A percentile compares a stretch with the other conserved stretches of the same genome.
These are phyloP conservation scores for Ageneiosus marmoratus DNA, from an alignment of 2,113 vertebrate genomes.

Conservation along the genomic window DNA sequence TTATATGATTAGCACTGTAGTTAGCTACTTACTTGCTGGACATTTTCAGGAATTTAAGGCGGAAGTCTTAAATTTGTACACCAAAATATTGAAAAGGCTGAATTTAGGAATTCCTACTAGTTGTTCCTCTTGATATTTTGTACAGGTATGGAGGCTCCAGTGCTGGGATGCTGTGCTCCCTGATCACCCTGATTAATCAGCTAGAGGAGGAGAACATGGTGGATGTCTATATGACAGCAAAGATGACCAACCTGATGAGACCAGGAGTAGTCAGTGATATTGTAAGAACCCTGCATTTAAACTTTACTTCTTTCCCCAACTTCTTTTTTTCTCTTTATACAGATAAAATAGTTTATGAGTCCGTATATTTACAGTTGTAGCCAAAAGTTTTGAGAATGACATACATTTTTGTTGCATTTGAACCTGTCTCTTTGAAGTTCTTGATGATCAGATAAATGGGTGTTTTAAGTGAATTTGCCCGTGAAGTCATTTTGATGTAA, in stretches of 20 bases:
- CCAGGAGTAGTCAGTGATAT: constrained; percentile 87
- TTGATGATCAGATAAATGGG: no score
- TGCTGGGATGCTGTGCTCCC: constrained; percentile 91
- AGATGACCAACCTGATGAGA: constrained; percentile 91
- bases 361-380: no score
- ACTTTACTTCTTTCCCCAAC: background rate
- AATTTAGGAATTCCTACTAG: background rate
- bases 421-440: no score
- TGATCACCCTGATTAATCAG: constrained; percentile 83
- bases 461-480: no score
- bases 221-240: constrained; percentile 90
- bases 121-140: background rate
- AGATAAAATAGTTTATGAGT: no score
- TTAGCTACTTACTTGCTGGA: background rate
- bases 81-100: background rate
- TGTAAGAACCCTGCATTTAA: constrained; percentile 69
- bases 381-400: no score
- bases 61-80: background rate
- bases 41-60: background rate
- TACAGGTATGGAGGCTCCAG: constrained; percentile 86
- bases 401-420: no score
- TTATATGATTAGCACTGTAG: background rate
- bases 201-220: constrained; percentile 84
- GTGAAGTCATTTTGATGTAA: no score
- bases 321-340: background rate